Conservation (phyloP, 2,888 invertebrate species). For the Idaea straminata region DNA sequence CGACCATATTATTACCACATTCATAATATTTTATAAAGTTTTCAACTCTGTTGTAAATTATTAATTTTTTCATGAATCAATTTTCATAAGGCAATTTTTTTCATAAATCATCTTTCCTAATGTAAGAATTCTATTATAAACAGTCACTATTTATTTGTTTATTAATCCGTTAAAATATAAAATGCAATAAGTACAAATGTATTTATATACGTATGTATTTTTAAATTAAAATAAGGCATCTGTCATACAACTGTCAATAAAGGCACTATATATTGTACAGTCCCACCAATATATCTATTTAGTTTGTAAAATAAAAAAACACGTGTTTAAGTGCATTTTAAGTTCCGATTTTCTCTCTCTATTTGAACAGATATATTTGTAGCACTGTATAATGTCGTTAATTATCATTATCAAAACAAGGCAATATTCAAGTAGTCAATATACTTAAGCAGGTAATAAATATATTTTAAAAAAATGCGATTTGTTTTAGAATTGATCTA, state of each 20-base stretch:
- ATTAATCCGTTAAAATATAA: slow-evolving; percentile 1
- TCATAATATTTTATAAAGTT: no score
- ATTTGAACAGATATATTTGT: neutral
- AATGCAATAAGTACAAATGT: slow-evolving; percentile 5
- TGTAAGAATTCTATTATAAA: neutral
- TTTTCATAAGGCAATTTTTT: no score
- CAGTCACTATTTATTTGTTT: neutral
- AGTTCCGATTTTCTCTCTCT: no score
- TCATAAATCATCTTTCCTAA: neutral
- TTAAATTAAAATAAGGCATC: slow-evolving; percentile 15
- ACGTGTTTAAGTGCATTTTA: no score
- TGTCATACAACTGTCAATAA: slow-evolving; percentile 14
- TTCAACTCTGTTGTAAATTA: no score
- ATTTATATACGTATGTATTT: neutral
- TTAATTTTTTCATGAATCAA: no score
- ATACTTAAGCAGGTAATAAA: no score
- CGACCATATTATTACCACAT: no score
- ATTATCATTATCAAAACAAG: neutral
- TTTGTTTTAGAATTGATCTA: no score
- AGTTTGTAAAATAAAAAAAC: neutral
- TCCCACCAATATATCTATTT: neutral
- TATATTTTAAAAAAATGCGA: no score
- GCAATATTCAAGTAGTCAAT: neutral
- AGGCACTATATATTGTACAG: slow-evolving; percentile 31
- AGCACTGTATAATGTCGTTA: neutral